Percentiles rank a stretch among this genome's conserved stretches.
Evolutionary conservation across 2,113 vertebrate genomes (phyloP).

Genomic region (Cyphomyrus discorhynchus): DNA sequence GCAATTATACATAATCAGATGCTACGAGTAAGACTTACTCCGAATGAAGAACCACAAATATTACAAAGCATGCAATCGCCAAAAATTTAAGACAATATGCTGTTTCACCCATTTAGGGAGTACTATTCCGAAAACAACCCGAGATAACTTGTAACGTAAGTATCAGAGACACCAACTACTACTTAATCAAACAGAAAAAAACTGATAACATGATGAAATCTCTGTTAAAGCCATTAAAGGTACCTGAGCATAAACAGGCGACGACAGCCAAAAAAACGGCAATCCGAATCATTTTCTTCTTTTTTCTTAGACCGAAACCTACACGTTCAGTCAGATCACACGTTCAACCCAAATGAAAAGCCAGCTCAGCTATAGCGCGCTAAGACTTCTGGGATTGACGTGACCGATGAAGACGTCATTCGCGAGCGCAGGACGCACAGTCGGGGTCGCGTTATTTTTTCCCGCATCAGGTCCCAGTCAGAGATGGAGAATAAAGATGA

Average conservation of each 20-base stretch:
- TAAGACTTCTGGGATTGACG: not conserved
- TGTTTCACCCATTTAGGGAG: not conserved
- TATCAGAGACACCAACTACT: not conserved
- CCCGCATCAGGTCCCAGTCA: not conserved
- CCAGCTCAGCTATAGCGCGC: constrained; percentile 15
- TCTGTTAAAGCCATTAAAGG: constrained; percentile 13
- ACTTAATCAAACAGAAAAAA: not conserved
- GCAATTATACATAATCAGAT: not conserved
- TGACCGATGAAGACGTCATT: constrained; percentile 3
- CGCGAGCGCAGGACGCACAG: not conserved
- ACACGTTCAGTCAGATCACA: not conserved
- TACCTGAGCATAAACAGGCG: constrained; percentile 50
- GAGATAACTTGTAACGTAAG: not conserved
- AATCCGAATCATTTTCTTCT: constrained; percentile 45
- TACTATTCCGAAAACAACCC: not conserved
- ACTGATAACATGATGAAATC: not conserved
- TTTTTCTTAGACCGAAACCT: not conserved
- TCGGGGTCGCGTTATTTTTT: not conserved
- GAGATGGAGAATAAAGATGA: too few species aligned
- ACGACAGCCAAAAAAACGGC: constrained; percentile 46
- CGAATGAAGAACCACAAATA: not conserved
- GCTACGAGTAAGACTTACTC: not conserved
- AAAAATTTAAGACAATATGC: not conserved
- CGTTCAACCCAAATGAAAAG: not conserved
- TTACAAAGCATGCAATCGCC: not conserved